Conservation (phyloP, 2,113 vertebrate genomes). For the Hyperopisus bebe region DNA sequence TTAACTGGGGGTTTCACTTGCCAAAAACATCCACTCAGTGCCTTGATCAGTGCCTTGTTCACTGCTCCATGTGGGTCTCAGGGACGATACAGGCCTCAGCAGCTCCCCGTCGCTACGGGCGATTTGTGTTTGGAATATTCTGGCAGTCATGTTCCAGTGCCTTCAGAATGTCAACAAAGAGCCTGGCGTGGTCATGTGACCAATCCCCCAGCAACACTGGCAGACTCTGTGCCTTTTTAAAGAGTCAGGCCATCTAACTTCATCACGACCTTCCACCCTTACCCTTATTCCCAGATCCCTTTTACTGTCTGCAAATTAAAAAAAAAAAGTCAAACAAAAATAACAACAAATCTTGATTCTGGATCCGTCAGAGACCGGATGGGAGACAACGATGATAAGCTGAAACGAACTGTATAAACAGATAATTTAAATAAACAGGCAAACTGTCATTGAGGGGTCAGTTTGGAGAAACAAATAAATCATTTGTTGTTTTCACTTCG, state of each 20-base stretch:
- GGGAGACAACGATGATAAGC: neutral
- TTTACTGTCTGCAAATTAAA: neutral
- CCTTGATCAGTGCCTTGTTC: neutral
- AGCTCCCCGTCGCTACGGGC: neutral
- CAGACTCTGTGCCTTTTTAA: neutral
- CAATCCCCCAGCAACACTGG: neutral
- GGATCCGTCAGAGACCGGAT: neutral
- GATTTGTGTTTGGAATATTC: neutral
- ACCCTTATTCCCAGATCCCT: neutral
- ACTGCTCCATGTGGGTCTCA: neutral
- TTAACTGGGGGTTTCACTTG: neutral
- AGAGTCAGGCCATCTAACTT: neutral
- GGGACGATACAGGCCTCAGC: neutral
- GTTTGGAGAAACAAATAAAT: neutral
- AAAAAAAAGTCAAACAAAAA: neutral
- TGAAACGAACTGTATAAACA: neutral
- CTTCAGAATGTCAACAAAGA: slow-evolving; percentile 11
- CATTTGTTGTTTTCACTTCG: neutral
- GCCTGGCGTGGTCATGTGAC: neutral
- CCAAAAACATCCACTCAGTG: neutral
- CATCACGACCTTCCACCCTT: too few species aligned
- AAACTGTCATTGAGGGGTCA: neutral
- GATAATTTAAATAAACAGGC: neutral
- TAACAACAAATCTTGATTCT: neutral
- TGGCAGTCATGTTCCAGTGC: slow-evolving; percentile 4